Evolutionary conservation across 2,797 vertebrate species (phyloP).

Genomic region (Chelmon rostratus): DNA sequence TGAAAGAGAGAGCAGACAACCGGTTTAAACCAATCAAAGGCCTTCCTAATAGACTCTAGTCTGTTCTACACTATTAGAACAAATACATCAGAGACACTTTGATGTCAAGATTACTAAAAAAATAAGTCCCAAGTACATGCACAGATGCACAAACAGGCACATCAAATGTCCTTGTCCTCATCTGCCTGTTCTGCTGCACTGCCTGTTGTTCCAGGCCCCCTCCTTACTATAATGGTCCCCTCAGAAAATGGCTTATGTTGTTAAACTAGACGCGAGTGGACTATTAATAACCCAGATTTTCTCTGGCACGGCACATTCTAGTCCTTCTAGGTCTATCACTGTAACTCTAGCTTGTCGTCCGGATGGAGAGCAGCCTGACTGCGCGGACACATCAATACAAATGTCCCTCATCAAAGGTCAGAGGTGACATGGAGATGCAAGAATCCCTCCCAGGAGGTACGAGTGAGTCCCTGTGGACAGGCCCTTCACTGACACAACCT

Average conservation of each 20-base stretch:
- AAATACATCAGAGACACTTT: slow-evolving; percentile 51
- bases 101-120: slow-evolving; percentile 46
- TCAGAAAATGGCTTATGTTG: slow-evolving; percentile 47
- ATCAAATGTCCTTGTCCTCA: slow-evolving; percentile 16
- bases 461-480: slow-evolving; percentile 31
- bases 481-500: slow-evolving; percentile 30
- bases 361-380: slow-evolving; percentile 44
- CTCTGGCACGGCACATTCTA: slow-evolving; percentile 32
- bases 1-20: slow-evolving; percentile 39
- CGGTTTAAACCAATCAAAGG: slow-evolving; percentile 61
- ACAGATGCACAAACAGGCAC: slow-evolving; percentile 14
- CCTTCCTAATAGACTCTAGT: slow-evolving; percentile 33
- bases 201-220: slow-evolving; percentile 11
- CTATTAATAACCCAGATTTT: slow-evolving; percentile 49
- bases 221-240: slow-evolving; percentile 18
- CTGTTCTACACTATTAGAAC: slow-evolving; percentile 29
- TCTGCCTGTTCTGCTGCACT: slow-evolving; percentile 22
- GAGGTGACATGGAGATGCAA: slow-evolving; percentile 55
- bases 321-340: slow-evolving; percentile 32
- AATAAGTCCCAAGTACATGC: slow-evolving; percentile 7
- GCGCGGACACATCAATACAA: slow-evolving; percentile 59
- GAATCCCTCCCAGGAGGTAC: slow-evolving; percentile 27
- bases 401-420: slow-evolving; percentile 61
- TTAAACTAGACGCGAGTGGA: slow-evolving; percentile 38
- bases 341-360: slow-evolving; percentile 40